Evolutionary conservation across 92 coral and sea anemone genomes (phyloP).

Genomic region (Plumapathes pennacea): DNA sequence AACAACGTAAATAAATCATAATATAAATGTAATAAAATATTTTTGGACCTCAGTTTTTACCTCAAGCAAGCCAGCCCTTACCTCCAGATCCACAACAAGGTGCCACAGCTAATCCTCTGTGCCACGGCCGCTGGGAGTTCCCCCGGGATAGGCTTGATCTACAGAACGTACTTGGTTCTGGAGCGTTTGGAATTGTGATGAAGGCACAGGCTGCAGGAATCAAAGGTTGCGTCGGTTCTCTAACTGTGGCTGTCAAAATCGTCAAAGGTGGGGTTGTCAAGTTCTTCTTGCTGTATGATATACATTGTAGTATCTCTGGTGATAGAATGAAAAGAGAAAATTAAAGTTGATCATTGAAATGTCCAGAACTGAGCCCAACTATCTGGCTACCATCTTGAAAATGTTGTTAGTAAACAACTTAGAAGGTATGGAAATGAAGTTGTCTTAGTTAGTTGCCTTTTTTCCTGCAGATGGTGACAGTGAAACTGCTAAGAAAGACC

Average conservation of each 20-base stretch:
- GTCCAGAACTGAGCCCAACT: no score
- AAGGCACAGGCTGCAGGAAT: constrained; percentile 97
- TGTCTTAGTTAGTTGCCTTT: neutral
- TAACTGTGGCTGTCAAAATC: constrained; percentile 91
- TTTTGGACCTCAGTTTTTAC: no score
- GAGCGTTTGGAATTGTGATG: constrained; percentile 99
- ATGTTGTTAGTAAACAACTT: neutral
- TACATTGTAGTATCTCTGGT: no score
- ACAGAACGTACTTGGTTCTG: constrained; percentile 83
- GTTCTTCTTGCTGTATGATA: neutral
- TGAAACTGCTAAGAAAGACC: constrained; percentile 88
- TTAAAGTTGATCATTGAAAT: no score
- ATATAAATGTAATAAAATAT: no score
- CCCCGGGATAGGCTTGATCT: constrained; percentile 83
- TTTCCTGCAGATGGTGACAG: constrained; percentile 78
- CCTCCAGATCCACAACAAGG: constrained; percentile 11
- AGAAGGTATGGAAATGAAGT: neutral
- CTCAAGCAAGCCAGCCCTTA: no score
- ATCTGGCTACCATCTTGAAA: neutral
- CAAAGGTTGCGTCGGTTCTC: constrained; percentile 93
- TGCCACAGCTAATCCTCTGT: constrained; percentile 44
- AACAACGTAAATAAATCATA: no score
- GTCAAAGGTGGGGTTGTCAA: constrained; percentile 69
- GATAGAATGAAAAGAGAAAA: no score
- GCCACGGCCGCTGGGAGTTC: constrained; percentile 95